Percentiles rank a stretch among this genome's conserved stretches.
Evolutionary conservation across 2,797 vertebrate genomes (phyloP).

Genomic region (Dermochelys coriacea): DNA sequence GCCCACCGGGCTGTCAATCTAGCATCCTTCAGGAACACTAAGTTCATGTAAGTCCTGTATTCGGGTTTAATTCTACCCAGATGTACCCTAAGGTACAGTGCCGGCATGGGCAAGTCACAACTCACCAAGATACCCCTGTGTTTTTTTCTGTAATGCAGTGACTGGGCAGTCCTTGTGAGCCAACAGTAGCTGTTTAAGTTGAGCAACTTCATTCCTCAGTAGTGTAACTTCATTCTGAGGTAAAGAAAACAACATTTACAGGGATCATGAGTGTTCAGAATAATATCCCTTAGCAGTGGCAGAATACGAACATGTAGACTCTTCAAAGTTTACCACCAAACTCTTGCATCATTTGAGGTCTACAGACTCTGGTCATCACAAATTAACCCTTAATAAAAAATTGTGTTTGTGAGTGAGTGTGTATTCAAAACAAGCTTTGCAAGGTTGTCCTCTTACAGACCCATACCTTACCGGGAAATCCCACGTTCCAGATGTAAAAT

Average conservation of each 20-base stretch:
- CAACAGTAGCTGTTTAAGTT: constrained; percentile 97
- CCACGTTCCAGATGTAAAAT: background rate
- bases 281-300: background rate
- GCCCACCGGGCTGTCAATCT: background rate
- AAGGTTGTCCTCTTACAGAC: background rate
- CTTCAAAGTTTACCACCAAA: accelerated
- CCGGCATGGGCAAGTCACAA: background rate
- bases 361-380: background rate
- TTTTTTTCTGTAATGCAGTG: constrained; percentile 96
- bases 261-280: accelerated
- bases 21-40: background rate
- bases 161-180: constrained; percentile 99
- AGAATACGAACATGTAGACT: accelerated
- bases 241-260: background rate
- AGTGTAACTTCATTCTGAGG: constrained; percentile 96
- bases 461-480: background rate
- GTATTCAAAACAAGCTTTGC: accelerated
- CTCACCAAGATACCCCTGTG: constrained; percentile 92
- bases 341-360: background rate
- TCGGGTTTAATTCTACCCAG: background rate
- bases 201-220: constrained; percentile 96
- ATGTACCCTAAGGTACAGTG: accelerated
- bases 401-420: background rate
- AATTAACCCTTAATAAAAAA: accelerated
- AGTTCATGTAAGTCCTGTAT: background rate